A percentile compares a stretch with the other conserved stretches of the same genome.
phyloP scores from a whole-genome alignment of 2,113 vertebrate species.

The Atrichornis clamosus region DNA sequence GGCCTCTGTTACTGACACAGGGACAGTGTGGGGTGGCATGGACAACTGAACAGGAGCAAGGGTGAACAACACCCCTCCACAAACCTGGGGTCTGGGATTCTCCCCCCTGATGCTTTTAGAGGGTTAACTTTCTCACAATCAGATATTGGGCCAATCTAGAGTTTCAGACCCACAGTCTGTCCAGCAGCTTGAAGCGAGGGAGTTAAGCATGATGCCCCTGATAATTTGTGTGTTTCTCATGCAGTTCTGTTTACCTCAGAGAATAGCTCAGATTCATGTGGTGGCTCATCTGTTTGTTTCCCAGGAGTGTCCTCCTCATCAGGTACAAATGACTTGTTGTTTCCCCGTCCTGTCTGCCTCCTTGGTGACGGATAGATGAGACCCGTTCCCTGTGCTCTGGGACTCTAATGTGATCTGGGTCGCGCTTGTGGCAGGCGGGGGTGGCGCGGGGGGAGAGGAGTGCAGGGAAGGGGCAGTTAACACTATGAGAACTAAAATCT shows the following conservation, averaged over 20 bases:
- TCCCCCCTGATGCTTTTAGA: constrained; percentile 1
- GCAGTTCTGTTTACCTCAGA: constrained; percentile 89
- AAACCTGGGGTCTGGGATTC: neutral
- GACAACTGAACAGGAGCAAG: neutral
- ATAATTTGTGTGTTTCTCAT: constrained; percentile 89
- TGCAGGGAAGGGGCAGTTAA: constrained; percentile 59
- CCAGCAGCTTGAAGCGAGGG: constrained; percentile 63
- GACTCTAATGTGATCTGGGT: constrained; percentile 87
- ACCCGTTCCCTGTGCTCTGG: constrained; percentile 79
- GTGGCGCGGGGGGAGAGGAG: neutral
- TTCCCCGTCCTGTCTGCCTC: constrained; percentile 81
- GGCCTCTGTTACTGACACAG: accelerated
- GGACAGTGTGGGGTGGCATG: neutral
- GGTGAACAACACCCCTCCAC: accelerated
- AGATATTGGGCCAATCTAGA: constrained; percentile 69
- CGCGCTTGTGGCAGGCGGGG: constrained; percentile 65
- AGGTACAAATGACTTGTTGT: constrained; percentile 91
- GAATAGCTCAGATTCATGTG: constrained; percentile 85
- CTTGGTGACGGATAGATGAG: constrained; percentile 89
- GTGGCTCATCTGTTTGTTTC: constrained; percentile 91
- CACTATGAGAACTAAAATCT: constrained; percentile 65
- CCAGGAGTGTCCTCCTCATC: constrained; percentile 90
- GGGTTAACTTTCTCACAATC: constrained; percentile 79
- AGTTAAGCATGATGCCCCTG: constrained; percentile 78
- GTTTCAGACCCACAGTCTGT: constrained; percentile 69